These are phyloP conservation scores for Coccyzus lansbergi DNA, from an alignment of 2,797 vertebrate genomes.

Conservation along the genomic window DNA sequence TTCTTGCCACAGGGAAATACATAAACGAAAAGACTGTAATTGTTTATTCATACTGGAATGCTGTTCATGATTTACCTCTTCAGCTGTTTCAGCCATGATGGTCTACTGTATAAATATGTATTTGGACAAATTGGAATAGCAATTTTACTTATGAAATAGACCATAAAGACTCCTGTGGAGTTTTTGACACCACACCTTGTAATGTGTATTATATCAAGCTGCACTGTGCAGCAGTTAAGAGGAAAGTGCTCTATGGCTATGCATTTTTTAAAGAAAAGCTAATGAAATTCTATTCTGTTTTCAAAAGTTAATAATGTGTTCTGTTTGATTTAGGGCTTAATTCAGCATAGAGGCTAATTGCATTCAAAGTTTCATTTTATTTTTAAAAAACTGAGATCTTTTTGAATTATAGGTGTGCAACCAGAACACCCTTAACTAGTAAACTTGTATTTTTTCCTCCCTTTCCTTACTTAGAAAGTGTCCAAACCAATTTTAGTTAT, in stretches of 20 bases:
- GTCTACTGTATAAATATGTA: conserved; percentile 36
- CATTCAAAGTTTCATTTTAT: conserved; percentile 40
- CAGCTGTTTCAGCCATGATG: not conserved
- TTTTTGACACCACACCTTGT: conserved; percentile 61
- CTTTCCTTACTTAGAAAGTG: not conserved
- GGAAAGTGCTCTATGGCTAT: conserved; percentile 12
- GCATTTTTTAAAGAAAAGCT: conserved; percentile 37
- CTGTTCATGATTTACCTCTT: conserved; percentile 12
- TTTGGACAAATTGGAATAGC: conserved; percentile 43
- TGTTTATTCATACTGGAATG: conserved; percentile 19
- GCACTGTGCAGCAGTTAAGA: conserved; percentile 22
- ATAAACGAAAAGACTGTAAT: conserved; percentile 22
- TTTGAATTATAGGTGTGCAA: conserved; percentile 33
- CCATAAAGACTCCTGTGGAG: conserved; percentile 36
- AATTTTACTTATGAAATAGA: conserved; percentile 64
- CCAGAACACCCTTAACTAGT: not conserved
- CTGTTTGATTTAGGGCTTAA: conserved; percentile 63
- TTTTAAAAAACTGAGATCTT: conserved; percentile 35
- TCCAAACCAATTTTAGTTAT: conserved; percentile 33
- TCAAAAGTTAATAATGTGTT: conserved; percentile 51
- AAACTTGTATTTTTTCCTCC: conserved; percentile 30
- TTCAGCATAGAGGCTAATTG: conserved; percentile 45
- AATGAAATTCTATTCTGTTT: conserved; percentile 62
- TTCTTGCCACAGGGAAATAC: not conserved
- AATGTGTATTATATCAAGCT: conserved; percentile 53